Base-by-base conservation (phyloP, 2,888 invertebrate species). In the Philereme vetulata region DNA sequence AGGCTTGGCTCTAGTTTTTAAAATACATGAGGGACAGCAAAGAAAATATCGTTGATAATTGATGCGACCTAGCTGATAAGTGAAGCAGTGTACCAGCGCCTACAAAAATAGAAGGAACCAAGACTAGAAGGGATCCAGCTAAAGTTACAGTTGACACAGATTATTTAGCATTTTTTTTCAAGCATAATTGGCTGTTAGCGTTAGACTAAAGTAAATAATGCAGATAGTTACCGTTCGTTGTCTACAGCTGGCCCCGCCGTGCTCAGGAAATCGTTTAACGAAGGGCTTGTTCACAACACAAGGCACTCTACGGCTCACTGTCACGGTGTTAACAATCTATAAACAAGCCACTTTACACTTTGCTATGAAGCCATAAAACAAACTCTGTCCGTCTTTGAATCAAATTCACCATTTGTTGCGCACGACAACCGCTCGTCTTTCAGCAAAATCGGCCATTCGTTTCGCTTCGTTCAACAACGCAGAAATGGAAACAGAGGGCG, bases 331-430 rank as follows among this genome's bases (percentile, higher is more conserved):
- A 56, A 32, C 38, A 34, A 51, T 51, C 42, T 42, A 35, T 51
- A 44, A 45, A 34, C 42, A 57, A 36, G 36, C 53, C 62, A 58
- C 55, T 9, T 51, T 48, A 21, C 52, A 61, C 60, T 59, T 38
- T 34, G 38, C 50, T 48, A 36, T 46, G 45, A 40, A 49, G 9
- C 8, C 4, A 11, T 51, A 36, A 55, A 51, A 50, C 51, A 46
- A 53, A 54, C 55, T 54, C 46, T 46, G 51, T 50, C 45, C 34
- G 64, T 64, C 56, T 67, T 68, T 65, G 74, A 76, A 71, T 71
- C 71, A 66, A 74, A 72, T 74, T 73, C 77, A 80, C 74, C 74
- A 76, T 74, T 76, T 76, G 75, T 79, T 79, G 80, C 81, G 79
- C 81, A 81, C 75, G 77, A 76, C 68, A 54, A 58, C 66, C 51